phyloP scores from a whole-genome alignment of 2,888 invertebrate genomes.

The Antheraea assamensis region DNA sequence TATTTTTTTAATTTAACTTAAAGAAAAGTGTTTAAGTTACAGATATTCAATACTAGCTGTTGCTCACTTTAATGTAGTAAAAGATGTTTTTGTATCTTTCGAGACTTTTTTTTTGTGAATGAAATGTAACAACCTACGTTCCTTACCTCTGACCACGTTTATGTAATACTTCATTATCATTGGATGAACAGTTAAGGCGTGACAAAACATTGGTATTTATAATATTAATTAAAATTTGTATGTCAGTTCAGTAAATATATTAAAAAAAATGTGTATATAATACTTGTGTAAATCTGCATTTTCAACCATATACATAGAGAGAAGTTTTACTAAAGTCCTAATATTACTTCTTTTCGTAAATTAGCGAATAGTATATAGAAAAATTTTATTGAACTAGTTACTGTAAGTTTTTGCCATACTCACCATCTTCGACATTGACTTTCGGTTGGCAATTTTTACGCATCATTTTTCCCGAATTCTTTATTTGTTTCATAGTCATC shows the following conservation, averaged over 20 bases:
- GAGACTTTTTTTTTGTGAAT: too few species aligned
- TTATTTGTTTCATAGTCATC: conserved; percentile 84
- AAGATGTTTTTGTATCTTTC: too few species aligned
- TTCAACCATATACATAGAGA: not conserved
- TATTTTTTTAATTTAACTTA: too few species aligned
- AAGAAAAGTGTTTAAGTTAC: too few species aligned
- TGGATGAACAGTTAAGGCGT: too few species aligned
- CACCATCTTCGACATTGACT: conserved; percentile 82
- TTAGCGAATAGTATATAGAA: not conserved
- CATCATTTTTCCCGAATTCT: conserved; percentile 83
- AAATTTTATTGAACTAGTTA: not conserved
- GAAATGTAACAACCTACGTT: too few species aligned
- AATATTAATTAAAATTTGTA: too few species aligned
- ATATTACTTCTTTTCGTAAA: not conserved
- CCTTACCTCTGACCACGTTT: too few species aligned
- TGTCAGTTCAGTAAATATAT: not conserved
- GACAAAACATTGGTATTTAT: too few species aligned
- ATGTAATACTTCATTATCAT: too few species aligned
- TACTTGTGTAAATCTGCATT: not conserved
- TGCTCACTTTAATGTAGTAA: too few species aligned
- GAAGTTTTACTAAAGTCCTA: not conserved
- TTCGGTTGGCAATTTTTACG: conserved; percentile 85
- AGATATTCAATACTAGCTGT: too few species aligned
- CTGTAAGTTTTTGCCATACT: conserved; percentile 26
- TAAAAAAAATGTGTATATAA: not conserved